Evolutionary conservation across 2,797 vertebrate species (phyloP), one percentile per base, ranked within the genome.

Genomic region (Gobio occitaniae): DNA sequence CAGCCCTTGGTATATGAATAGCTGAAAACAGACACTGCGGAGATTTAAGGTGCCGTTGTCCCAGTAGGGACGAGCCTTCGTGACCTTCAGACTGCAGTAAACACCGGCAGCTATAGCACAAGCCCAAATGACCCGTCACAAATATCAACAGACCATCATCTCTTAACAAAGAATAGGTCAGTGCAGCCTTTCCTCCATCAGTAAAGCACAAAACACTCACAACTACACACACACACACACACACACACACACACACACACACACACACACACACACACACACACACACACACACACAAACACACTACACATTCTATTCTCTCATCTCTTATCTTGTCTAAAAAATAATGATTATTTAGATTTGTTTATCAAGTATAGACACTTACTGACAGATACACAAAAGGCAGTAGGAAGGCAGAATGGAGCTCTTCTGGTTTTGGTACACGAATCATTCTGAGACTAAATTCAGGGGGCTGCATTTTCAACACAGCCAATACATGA

Each of bases 1-100:
- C 66, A 44, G 25, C 10, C 25, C 54, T 76, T 32, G n/a, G 65
- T 75, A 71, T 71, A 77, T 48, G 38, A 87, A 89, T 87, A 68
- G 81, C 65, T 80, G 87, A 84, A 84, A 74, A 82, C 85, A 68
- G 68, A 79, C 56, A 66, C 82, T 86, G 71, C 80, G 54, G 78
- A 84, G 83, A 86, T 86, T 87, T 82, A 84, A 84, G 83, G 87
- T 86, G 84, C 85, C 52, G 77, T 83, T 32, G 78, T 84, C 77
- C 29, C 76, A 79, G 54, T 38, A 65, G 56, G 63, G 71, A 82
- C 19, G 25, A 9, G 71, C 56, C 65, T 76, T 76, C 21, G 59
- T 86, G 85, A 88, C 88, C 82, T 87, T 86, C 77, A 82, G 66
- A 76, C 44, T 79, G 87, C 80, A 85, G 88, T 70, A 38, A 79